Evolutionary conservation across 2,113 vertebrate genomes (phyloP), one percentile per base, ranked within the genome.

Genomic region (Macquaria australasica): DNA sequence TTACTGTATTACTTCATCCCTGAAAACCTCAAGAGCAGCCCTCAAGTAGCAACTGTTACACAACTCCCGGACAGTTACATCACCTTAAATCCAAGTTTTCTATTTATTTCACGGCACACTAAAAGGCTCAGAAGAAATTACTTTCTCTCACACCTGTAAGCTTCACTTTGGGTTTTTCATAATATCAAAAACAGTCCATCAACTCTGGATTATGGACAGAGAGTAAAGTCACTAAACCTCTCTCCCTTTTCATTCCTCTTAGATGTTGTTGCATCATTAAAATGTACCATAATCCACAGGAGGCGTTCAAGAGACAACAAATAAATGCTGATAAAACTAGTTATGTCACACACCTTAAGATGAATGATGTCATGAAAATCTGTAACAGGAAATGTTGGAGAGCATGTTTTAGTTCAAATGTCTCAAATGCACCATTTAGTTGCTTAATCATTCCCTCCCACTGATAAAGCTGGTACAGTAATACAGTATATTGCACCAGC

Each of bases 191-290:
- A 69, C 39, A 15, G 20, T 62, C 28, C 37, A 60, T 72, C 56
- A 70, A 58, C 50, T 74, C 64, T 45, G 80, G 69, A 87, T 91
- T 85, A 87, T 23, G 11, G 77, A 12, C 37, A 14, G 41, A 55
- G 43, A 51, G 71, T 50, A 64, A 81, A 62, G 39, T 70, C 83
- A 50, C 79, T 74, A 88, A 87, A 87, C 12, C 78, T 53, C 69
- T 74, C 60, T 23, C 31, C 18, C 56, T 37, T 88, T 84, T 80
- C 66, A 79, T 74, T 66, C 55, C 82, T 77, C 41, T 77, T 58
- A 60, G 68, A 89, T 56, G 1, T 8, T 43, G 51, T 73, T 90
- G 81, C 92, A 56, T 91, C 73, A 90, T 51, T 73, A 78, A 66
- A 83, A 81, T 7, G 60, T 10, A 20, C 16, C 63, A 7, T 87